A percentile compares a stretch with the other conserved stretches of the same genome.
Conservation (phyloP, 2,113 vertebrate species). For the Etheostoma cragini region DNA sequence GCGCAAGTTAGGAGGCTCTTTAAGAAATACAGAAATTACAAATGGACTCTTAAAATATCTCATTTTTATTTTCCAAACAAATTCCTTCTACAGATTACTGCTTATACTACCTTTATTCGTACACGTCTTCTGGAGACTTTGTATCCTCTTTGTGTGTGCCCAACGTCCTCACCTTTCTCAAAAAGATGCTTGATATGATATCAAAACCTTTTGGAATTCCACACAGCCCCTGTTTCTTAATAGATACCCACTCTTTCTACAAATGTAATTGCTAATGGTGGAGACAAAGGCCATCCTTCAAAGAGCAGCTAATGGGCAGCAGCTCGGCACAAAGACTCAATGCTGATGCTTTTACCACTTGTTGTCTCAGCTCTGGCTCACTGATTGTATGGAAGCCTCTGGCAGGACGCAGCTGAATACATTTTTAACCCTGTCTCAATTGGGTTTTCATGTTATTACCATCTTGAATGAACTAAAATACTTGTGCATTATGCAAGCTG, state of each 20-base stretch:
- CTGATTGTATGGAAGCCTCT: conserved; percentile 34
- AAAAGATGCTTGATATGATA: neutral
- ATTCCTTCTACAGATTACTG: too few species aligned
- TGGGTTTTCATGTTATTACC: conserved; percentile 32
- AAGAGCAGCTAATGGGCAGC: conserved; percentile 59
- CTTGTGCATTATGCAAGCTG: neutral
- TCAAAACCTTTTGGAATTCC: conserved; percentile 15
- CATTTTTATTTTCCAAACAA: too few species aligned
- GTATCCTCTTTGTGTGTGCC: neutral
- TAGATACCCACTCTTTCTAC: too few species aligned
- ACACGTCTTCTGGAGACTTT: too few species aligned
- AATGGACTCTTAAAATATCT: too few species aligned
- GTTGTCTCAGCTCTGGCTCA: conserved; percentile 24
- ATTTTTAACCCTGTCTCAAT: conserved; percentile 25
- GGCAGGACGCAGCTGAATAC: conserved; percentile 15
- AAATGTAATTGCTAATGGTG: neutral
- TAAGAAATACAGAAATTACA: too few species aligned
- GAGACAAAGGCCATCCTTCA: conserved; percentile 66
- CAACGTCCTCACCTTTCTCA: neutral
- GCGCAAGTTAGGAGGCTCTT: too few species aligned
- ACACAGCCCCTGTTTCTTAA: neutral
- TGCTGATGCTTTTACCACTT: conserved; percentile 63
- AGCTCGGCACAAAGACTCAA: conserved; percentile 30
- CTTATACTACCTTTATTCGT: too few species aligned
- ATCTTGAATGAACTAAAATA: neutral